A percentile compares a stretch with the other conserved stretches of the same genome.
Conservation (phyloP, 1,140 invertebrate genomes). For the Sycophaga agraensis region DNA sequence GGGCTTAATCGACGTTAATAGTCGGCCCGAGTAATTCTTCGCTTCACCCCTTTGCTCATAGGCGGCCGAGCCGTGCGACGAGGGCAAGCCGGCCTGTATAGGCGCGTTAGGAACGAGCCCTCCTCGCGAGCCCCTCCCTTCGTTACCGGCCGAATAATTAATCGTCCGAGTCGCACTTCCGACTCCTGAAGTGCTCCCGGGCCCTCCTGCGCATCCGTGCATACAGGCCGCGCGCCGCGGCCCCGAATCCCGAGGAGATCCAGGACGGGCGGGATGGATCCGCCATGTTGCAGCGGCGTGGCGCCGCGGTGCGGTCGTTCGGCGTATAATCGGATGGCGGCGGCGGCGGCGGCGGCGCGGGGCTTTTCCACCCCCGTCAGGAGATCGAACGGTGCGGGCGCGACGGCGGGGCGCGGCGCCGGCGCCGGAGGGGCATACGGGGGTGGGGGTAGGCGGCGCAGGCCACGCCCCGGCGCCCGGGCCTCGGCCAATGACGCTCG, state of each 20-base stretch:
- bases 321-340: constrained; percentile 11
- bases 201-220: constrained; percentile 36
- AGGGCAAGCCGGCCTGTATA: background rate
- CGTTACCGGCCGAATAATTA: too few relatives aligned
- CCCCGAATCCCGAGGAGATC: background rate
- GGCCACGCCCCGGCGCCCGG: constrained; percentile 39
- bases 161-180: constrained; percentile 42
- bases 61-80: background rate
- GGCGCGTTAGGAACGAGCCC: too few relatives aligned
- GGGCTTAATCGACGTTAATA: too few relatives aligned
- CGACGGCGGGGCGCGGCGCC: background rate
- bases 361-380: constrained; percentile 34
- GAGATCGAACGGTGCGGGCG: constrained; percentile 2
- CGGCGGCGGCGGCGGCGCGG: constrained; percentile 30
- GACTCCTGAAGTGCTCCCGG: too few relatives aligned
- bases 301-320: background rate
- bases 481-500: constrained; percentile 48
- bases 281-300: constrained; percentile 43
- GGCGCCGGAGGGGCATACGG: background rate
- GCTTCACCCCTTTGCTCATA: background rate
- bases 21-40: too few relatives aligned
- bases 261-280: background rate
- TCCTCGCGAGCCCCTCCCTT: too few relatives aligned
- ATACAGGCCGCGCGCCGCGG: background rate
- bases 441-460: constrained; percentile 35